Conservation (phyloP, 2,113 vertebrate species). For the Ctenodactylus gundi region DNA sequence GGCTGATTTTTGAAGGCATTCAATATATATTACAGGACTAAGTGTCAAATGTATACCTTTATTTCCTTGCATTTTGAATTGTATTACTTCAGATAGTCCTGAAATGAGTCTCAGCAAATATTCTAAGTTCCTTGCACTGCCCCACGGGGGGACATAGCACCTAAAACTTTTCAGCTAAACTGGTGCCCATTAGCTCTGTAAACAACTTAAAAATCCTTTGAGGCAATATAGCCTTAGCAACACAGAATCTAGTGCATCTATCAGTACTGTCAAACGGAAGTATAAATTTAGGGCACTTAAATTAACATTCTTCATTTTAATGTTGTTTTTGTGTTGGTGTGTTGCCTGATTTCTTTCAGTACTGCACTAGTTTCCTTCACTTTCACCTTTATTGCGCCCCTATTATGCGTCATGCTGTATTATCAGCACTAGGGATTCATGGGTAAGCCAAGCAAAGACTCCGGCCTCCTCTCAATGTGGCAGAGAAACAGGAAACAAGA, state of each 20-base stretch:
- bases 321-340: background rate
- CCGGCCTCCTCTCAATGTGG: background rate
- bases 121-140: background rate
- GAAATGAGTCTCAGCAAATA: background rate
- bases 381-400: background rate
- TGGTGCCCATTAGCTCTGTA: background rate
- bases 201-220: background rate
- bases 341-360: background rate
- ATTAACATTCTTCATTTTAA: background rate
- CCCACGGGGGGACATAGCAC: background rate
- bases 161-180: background rate
- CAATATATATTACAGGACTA: background rate
- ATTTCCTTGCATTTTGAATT: slow-evolving; percentile 8
- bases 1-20: background rate
- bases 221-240: background rate
- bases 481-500: background rate
- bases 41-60: background rate
- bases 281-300: background rate
- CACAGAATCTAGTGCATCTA: background rate
- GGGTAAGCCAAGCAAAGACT: background rate
- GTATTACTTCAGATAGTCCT: background rate
- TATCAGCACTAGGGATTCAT: background rate
- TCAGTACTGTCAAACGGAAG: background rate
- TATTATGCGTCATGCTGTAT: background rate
- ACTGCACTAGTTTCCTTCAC: background rate